Base-by-base conservation (phyloP, 1,140 invertebrate genomes). In the Andricus grossulariae region DNA sequence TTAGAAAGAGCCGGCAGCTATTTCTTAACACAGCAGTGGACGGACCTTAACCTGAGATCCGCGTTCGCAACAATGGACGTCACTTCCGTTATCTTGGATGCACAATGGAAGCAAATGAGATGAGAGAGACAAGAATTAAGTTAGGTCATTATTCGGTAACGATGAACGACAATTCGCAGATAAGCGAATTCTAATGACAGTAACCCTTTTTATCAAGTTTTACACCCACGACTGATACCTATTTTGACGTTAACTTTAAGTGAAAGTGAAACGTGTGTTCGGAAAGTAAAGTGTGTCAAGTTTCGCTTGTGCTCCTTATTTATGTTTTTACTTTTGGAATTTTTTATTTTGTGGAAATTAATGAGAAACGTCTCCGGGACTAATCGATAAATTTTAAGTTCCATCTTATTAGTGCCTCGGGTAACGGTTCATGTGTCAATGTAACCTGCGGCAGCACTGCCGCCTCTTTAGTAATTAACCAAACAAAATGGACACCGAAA, bases 401-500 rank as follows among this genome's bases (percentile, higher is more conserved):
- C 72, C 73, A 75, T 73, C 74, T 80, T 77, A 72, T 54, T 57
- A 78, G 78, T 80, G 81, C 72, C 77, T 80, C 83, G 82, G 80
- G 81, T 39, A 79, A 78, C 82, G 85, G 82, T 82, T 87, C 84
- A 84, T 88, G 89, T 89, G 90, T 91, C 89, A 91, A 89, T 86
- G 87, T 88, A 90, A 90, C 89, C 85, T 85, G 89, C 89, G 89
- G 87, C 90, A 90, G 88, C 89, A 89, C 88, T 86, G 89, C 88
- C 85, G 88, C 84, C 85, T 88, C 84, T 86, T 86, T 85, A 86
- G 84, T 90, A 91, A 91, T 90, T 90, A 91, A 91, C 90, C 90
- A 90, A 91, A 91, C 90, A 91, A 91, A 91, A 91, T 91, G 90
- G 90, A 90, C 89, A 91, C 90, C 88, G 76, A 89, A 88, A 90